Evolutionary conservation across 2,113 vertebrate species (phyloP).

Genomic region (Myotis brandtii): DNA sequence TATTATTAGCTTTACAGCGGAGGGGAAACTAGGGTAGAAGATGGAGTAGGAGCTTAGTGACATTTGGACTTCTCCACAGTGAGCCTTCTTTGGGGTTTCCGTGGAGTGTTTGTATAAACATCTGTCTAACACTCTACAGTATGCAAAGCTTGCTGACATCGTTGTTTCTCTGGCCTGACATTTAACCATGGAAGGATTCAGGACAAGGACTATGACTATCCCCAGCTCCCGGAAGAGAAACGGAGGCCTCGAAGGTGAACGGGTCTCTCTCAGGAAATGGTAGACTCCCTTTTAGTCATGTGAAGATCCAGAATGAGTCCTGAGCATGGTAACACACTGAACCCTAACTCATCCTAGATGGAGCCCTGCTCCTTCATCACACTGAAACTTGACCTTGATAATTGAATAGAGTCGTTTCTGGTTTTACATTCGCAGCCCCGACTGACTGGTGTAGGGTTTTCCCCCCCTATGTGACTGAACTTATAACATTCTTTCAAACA

Average conservation of each 20-base stretch:
- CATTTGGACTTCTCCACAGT: slow-evolving; percentile 18
- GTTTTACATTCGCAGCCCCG: slow-evolving; percentile 14
- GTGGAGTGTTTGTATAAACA: slow-evolving; percentile 14
- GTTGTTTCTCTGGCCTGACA: neutral
- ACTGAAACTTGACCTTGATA: neutral
- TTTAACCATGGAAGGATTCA: neutral
- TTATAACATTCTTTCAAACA: slow-evolving; percentile 70
- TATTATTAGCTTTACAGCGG: slow-evolving; percentile 5
- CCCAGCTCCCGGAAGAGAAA: slow-evolving; percentile 34
- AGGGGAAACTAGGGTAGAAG: slow-evolving; percentile 39
- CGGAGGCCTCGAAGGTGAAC: neutral
- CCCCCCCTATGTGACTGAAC: slow-evolving; percentile 48
- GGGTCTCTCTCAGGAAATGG: neutral
- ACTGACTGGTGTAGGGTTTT: neutral
- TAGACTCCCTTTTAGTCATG: neutral
- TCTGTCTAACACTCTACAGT: neutral
- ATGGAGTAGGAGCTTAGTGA: neutral
- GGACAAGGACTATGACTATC: neutral
- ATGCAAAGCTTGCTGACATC: slow-evolving; percentile 10
- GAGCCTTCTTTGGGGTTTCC: slow-evolving; percentile 46
- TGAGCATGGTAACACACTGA: neutral
- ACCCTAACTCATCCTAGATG: neutral
- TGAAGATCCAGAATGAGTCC: neutral
- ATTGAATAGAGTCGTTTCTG: slow-evolving; percentile 33
- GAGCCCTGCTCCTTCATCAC: neutral